Evolutionary conservation across 2,888 invertebrate genomes (phyloP), one percentile per base, ranked within the genome.

Genomic region (Nomada fabriciana): DNA sequence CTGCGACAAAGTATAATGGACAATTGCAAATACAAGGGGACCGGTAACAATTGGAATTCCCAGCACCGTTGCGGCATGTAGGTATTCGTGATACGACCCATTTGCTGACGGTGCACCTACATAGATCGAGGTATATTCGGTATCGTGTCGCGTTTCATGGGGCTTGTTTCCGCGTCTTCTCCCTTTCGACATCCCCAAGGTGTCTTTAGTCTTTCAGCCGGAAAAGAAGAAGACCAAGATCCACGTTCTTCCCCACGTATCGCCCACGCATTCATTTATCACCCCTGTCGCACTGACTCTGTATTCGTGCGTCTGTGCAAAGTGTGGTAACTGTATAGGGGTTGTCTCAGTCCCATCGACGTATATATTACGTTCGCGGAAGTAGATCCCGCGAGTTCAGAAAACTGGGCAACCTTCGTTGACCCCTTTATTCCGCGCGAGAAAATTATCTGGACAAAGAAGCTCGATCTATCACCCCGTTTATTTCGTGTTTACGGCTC

Each of bases 231-330:
- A 52, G 65, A 57, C 52, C 57, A 42, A 61, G 63, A 61, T 61
- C 63, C 55, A 13, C 55, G 69, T 55, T 74, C 69, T 73, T 68
- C n/a, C 76, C 68, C 80, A 52, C 83, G 78, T 82, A 84, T 86
- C 83, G 68, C 59, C 74, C 76, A 82, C 83, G 87, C 83, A 84
- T 87, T 88, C 88, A 89, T 88, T 88, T 88, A 85, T 89, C 89
- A 88, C 80, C 50, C 36, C 59, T 15, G 18, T 52, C 63, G 36
- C 55, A n/a, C 59, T 20, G 20, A 18, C 13, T 20, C 61, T 53
- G 64, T 68, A 57, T 75, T 63, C 71, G 68, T 63, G 59, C 29
- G n/a, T 60, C 64, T 11, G 9, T n/a, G 74, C 59, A 79, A 84
- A 84, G 77, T 72, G 76, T 70, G 82, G 75, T 60, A 88, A 84